Conservation (phyloP, 53 echinoderm and acorn worm genomes). For the Patiria pectinifera region DNA sequence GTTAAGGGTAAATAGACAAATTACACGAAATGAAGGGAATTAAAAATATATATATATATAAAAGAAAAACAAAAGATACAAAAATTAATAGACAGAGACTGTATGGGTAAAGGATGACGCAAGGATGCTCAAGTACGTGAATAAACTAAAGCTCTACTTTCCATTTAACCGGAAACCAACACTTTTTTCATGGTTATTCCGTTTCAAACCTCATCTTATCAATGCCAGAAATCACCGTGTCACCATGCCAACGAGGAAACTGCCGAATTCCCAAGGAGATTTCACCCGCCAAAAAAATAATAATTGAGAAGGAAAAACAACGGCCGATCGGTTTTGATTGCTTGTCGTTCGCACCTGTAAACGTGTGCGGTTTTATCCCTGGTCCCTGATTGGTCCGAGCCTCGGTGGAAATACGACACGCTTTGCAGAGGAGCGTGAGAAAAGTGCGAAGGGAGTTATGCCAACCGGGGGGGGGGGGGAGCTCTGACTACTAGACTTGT, state of each 20-base stretch:
- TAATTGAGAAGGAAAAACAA: neutral
- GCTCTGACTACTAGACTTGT: neutral
- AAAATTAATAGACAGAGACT: too few relatives aligned
- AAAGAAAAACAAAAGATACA: too few relatives aligned
- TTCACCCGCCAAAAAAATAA: neutral
- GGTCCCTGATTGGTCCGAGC: neutral
- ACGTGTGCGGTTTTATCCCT: slow-evolving; percentile 25
- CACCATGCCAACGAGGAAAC: neutral
- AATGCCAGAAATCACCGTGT: too few relatives aligned
- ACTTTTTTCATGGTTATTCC: too few relatives aligned
- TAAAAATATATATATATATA: too few relatives aligned
- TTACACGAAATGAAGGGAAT: too few relatives aligned
- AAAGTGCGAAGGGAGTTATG: neutral
- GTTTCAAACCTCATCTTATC: too few relatives aligned
- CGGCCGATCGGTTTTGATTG: slow-evolving; percentile 20
- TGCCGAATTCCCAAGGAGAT: slow-evolving; percentile 1
- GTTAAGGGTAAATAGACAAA: too few relatives aligned
- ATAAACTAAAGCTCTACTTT: too few relatives aligned
- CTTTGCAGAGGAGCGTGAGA: slow-evolving; percentile 34
- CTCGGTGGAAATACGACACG: slow-evolving; percentile 33
- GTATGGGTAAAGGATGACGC: too few relatives aligned
- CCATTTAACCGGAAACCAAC: neutral
- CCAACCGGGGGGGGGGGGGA: neutral
- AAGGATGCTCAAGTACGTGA: too few relatives aligned
- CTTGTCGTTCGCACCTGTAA: slow-evolving; percentile 17